Evolutionary conservation across 2,888 invertebrate genomes (phyloP), one percentile per base, ranked within the genome.

Genomic region (Furcula furcula): DNA sequence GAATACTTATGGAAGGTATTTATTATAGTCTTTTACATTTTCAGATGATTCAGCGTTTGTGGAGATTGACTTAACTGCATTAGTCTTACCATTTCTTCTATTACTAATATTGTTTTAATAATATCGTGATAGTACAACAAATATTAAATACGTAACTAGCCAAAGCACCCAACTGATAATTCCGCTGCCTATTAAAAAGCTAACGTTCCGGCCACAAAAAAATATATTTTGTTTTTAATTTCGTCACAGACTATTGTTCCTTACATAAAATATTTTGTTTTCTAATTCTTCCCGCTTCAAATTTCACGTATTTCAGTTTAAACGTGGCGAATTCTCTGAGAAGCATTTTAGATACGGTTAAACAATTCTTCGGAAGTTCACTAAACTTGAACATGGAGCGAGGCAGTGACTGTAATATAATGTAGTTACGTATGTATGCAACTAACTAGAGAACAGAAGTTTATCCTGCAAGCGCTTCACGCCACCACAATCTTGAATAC

Each of bases 261-360:
- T 6, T 9, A 21, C 9, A 10, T n/a, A 9, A n/a, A 7, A 9
- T 21, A 2, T 4, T 4, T 21, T 10, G 42, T 50, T 42, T 40
- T 25, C 40, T 36, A 48, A 66, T 67, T 57, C 32, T 46, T 34
- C 36, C 48, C 51, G 65, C 61, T 42, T 67, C 58, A 37, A 23
- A 51, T 63, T 55, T 52, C 58, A 44, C 41, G 39, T 46, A 51
- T 55, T 63, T 57, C 52, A 51, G 33, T 34, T 38, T 32, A 52
- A 51, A 62, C 67, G 67, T 67, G 67, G 44, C 35, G 36, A 48
- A 50, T 43, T 44, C 46, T 36, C 27, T 34, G 46, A 36, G 34
- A 39, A 38, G 12, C 56, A 31, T 28, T 63, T 67, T 66, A 67
- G 68, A 34, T 34, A 66, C 60, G 67, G 55, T 58, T 46, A 20